Base-by-base conservation (phyloP, 2,888 invertebrate species). In the Clivina fossor region DNA sequence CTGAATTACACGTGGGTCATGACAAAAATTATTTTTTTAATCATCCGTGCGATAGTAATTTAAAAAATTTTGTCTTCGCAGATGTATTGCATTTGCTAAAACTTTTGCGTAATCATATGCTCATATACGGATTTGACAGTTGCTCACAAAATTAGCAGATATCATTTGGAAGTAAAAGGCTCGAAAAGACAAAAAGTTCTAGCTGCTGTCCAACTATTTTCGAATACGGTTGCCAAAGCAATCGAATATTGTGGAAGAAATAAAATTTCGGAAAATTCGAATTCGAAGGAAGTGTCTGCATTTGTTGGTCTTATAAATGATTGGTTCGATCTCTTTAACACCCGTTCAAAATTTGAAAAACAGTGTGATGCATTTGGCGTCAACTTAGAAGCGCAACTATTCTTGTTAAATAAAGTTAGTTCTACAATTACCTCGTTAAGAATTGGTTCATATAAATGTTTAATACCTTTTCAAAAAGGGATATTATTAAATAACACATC, bases 341-440 rank as follows among this genome's bases (percentile, higher is more conserved):
- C 58, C 4, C 28, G 32, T 5, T 24, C 30, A 5, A 58, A 60
- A 33, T 60, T 30, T 24, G 24, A 26, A 37, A 24, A n/a, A n/a
- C n/a, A n/a, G n/a, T n/a, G n/a, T n/a, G n/a, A n/a, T n/a, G n/a
- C n/a, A n/a, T n/a, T n/a, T 57, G 64, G 62, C 18, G 56, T 50
- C 8, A 46, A 63, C 44, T 20, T 63, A 13, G 49, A 57, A 2
- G 51, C 58, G 20, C 65, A 65, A 55, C 49, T 20, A 20, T 28
- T 37, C 13, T 16, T 63, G 35, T 28, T 65, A 4, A 28, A 59
- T 35, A 8, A 55, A 49, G 44, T 64, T 41, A 41, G 38, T 2
- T 13, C 41, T 19, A 41, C 59, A 7, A 57, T 63, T 8, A 53
- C 37, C 9, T 32, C 41, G n/a, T 49, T 64, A 56, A 59, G 22